Percentiles rank a stretch among this genome's conserved stretches.
Evolutionary conservation across 2,797 vertebrate genomes (phyloP).

Genomic region (Platalea minor): DNA sequence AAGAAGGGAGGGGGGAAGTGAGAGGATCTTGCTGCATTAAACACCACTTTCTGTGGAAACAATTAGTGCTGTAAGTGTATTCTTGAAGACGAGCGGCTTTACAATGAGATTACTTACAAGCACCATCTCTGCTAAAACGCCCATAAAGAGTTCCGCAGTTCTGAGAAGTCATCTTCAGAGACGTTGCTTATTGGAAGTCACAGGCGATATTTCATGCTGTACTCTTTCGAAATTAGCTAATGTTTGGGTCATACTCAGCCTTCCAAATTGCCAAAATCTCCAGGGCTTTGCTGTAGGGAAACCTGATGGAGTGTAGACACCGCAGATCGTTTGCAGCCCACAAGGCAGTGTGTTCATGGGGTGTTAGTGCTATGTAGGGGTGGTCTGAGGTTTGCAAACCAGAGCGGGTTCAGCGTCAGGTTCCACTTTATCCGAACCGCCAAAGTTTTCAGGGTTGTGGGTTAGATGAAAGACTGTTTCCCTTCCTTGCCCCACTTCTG

Average conservation of each 20-base stretch:
- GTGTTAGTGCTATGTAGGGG: background rate
- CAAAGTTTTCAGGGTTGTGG: background rate
- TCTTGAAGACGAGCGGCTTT: conserved; percentile 69
- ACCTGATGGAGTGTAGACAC: background rate
- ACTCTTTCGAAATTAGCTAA: conserved; percentile 68
- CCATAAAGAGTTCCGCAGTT: conserved; percentile 72
- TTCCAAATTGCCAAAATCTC: conserved; percentile 47
- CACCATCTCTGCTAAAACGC: conserved; percentile 69
- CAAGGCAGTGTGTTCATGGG: background rate
- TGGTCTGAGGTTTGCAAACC: conserved; percentile 3
- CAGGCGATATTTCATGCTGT: conserved; percentile 47
- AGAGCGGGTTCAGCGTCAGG: background rate
- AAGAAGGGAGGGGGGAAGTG: conserved; percentile 27
- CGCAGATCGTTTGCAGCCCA: background rate
- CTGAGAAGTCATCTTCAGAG: conserved; percentile 73
- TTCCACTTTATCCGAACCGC: background rate
- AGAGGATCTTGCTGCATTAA: conserved; percentile 70
- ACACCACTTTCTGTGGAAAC: conserved; percentile 76
- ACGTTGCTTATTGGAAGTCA: conserved; percentile 74
- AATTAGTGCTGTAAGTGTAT: conserved; percentile 77
- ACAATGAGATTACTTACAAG: conserved; percentile 75
- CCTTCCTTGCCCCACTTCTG: background rate
- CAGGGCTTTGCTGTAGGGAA: conserved; percentile 30
- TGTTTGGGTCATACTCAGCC: conserved; percentile 58
- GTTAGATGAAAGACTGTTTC: background rate